These are phyloP conservation scores for Hippopotamyrus pictus DNA, from an alignment of 2,797 vertebrate genomes.

Conservation along the genomic window DNA sequence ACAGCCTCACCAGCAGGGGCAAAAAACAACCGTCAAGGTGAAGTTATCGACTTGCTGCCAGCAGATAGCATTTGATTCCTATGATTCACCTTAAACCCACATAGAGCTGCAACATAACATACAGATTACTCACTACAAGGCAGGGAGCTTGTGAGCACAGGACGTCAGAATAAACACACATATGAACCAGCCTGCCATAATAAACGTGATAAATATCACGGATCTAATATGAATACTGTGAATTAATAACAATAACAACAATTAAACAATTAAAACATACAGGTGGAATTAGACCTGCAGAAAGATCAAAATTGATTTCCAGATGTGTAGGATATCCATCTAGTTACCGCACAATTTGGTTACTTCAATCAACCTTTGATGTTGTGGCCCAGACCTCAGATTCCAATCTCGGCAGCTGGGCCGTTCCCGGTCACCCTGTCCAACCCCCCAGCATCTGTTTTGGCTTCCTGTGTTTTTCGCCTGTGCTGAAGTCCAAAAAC, in stretches of 20 bases:
- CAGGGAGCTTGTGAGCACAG: not conserved
- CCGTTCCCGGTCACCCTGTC: not conserved
- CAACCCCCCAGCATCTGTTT: not conserved
- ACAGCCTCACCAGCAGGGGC: not conserved
- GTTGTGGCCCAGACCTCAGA: not conserved
- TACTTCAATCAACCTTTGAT: not conserved
- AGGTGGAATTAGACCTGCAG: not conserved
- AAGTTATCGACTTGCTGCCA: constrained; percentile 39
- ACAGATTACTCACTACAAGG: not conserved
- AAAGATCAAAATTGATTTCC: not conserved
- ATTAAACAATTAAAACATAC: not conserved
- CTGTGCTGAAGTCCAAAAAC: not conserved
- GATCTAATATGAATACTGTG: not conserved
- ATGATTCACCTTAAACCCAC: not conserved
- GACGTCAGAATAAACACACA: not conserved
- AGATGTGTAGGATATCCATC: not conserved
- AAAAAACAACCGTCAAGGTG: constrained; percentile 21
- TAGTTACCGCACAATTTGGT: not conserved
- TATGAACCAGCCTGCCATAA: not conserved
- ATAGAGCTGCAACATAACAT: not conserved
- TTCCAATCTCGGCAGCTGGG: not conserved
- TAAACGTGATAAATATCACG: not conserved
- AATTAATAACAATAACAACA: not conserved
- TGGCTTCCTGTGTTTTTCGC: not conserved
- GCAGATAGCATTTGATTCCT: constrained; percentile 32